Evolutionary conservation across 2,888 invertebrate genomes (phyloP).

Genomic region (Pseudoips prasinana): DNA sequence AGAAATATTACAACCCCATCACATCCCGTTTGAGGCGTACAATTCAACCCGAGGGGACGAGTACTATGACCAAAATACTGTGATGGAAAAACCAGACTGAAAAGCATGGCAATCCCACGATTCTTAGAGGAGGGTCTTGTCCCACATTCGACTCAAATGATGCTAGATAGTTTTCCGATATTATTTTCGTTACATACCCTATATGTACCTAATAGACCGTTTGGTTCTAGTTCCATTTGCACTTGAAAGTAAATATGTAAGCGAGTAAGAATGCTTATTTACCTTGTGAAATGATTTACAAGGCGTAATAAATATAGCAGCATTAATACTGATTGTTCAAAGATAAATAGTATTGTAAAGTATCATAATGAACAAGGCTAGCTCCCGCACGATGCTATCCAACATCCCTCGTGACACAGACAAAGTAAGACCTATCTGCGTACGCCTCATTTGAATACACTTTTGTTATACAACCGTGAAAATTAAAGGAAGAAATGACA

Average conservation of each 20-base stretch:
- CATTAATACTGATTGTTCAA: slow-evolving; percentile 34
- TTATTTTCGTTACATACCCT: no score
- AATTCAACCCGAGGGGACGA: no score
- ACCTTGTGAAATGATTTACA: slow-evolving; percentile 30
- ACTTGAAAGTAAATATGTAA: slow-evolving; percentile 21
- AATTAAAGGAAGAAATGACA: slow-evolving; percentile 30
- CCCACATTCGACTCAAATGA: no score
- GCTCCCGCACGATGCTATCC: slow-evolving; percentile 29
- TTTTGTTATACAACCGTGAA: slow-evolving; percentile 31
- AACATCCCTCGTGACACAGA: slow-evolving; percentile 34
- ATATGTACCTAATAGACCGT: no score
- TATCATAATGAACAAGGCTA: slow-evolving; percentile 37
- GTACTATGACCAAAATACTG: no score
- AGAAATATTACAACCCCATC: no score
- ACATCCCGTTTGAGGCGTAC: no score
- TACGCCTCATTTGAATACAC: slow-evolving; percentile 28
- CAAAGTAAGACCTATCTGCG: slow-evolving; percentile 20
- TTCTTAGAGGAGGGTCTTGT: no score
- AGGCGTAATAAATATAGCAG: slow-evolving; percentile 36
- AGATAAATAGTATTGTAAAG: slow-evolving; percentile 38
- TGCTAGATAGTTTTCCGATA: no score
- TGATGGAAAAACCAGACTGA: no score
- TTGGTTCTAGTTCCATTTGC: slow-evolving; percentile 15
- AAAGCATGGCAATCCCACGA: no score
- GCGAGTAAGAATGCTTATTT: slow-evolving; percentile 18